Base-by-base conservation (phyloP, 2,888 invertebrate genomes). In the Synanthedon myopaeformis region DNA sequence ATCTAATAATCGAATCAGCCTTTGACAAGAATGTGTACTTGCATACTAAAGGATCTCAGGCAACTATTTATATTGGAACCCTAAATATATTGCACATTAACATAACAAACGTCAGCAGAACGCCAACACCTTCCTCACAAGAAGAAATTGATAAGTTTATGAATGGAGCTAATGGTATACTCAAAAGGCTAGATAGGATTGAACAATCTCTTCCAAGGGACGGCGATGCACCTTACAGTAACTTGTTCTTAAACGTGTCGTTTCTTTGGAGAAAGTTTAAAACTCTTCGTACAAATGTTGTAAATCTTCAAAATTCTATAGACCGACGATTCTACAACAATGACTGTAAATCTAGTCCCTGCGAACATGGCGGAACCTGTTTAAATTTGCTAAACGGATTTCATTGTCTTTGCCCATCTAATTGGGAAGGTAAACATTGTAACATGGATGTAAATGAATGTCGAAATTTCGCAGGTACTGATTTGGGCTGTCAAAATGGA, bases 401-500 rank as follows among this genome's bases (percentile, higher is more conserved):
- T 73, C 82, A 91, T 49, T 97, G 97, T 67, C 82, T 90, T 54
- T 97, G 97, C 69, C 90, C 91, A 0, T 63, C 85, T 0, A 91
- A 91, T 61, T 97, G 95, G 92, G 94, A 96, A 70, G 86, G 86
- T 51, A 65, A 64, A 49, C 70, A 82, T 58, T 98, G 98, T 74
- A 90, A 91, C 52, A 73, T 78, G 2, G 97, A 98, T 74, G 94
- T 97, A 0, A 94, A 98, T 70, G 98, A 98, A 82, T 98, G 98
- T 74, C 85, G 89, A 0, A 89, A 90, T 63, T 94, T 92, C 67
- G 89, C 89, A 6, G 96, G 95, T 41, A 96, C 96, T 0, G 96
- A 95, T 70, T 86, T 95, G 49, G 97, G 96, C 2, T 98, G 98
- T 74, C 97, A 97, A 82, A 96, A 97, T 81, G 94, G 94, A 12